Conservation (phyloP, 2,113 vertebrate genomes). For the Artemisiospiza belli region DNA sequence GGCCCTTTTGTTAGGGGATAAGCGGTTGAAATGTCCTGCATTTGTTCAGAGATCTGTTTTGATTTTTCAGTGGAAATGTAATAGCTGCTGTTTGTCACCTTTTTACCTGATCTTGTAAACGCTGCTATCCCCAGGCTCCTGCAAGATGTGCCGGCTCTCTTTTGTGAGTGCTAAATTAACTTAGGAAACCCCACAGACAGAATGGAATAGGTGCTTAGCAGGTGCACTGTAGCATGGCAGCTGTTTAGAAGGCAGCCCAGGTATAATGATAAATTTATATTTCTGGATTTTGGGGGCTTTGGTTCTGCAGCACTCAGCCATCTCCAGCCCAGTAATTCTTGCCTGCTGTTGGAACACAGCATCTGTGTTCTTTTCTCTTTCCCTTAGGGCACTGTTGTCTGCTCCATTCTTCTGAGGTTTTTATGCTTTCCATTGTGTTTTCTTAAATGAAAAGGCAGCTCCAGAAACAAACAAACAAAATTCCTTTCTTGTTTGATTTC, state of each 20-base stretch:
- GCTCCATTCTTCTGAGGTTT: conserved; percentile 26
- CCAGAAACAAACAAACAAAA: conserved; percentile 55
- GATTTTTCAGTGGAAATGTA: not conserved
- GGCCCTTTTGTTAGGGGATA: not conserved
- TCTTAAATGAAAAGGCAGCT: conserved; percentile 34
- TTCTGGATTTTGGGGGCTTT: not conserved
- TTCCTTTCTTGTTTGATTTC: conserved; percentile 44
- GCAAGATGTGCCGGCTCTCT: not conserved
- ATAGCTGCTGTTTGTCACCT: not conserved
- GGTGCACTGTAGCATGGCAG: not conserved
- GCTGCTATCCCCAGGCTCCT: not conserved
- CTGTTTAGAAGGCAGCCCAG: not conserved
- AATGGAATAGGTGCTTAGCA: not conserved
- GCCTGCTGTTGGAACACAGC: not conserved
- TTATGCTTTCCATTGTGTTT: conserved; percentile 52
- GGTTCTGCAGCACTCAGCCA: not conserved
- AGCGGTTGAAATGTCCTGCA: not conserved
- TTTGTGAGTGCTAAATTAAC: not conserved
- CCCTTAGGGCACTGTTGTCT: conserved; percentile 27
- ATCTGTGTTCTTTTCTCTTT: conserved; percentile 9
- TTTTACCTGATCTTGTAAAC: not conserved
- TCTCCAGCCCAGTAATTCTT: not conserved
- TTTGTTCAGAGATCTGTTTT: not conserved
- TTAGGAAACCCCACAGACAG: not conserved
- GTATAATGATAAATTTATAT: not conserved